Evolutionary conservation across 2,888 invertebrate genomes (phyloP), one percentile per base, ranked within the genome.

Genomic region (Stictocephala bisonia): DNA sequence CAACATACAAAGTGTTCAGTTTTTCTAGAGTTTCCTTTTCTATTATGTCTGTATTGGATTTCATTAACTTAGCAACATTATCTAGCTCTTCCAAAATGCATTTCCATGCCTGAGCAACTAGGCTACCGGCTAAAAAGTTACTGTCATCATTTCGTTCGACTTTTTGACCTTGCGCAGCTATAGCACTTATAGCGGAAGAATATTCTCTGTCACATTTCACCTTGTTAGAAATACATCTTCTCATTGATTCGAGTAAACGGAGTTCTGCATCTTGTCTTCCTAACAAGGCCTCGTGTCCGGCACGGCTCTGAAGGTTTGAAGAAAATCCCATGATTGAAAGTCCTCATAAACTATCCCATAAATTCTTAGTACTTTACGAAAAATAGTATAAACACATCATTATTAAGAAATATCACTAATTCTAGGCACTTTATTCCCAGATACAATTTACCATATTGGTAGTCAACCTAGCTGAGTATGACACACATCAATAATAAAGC

Each of bases 121-220:
- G 80, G 75, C 86, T 87, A 83, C 91, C 91, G 79, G 88, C 87
- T 75, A 92, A 86, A 40, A 27, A 64, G 22, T 2, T 7, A n/a
- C n/a, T n/a, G 81, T 92, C 92, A 80, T 92, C 92, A 81, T 88
- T 87, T 77, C 90, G 88, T 84, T 95, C 94, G 83, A 93, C 90
- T 85, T 95, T 95, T 83, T 93, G 89, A 56, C 94, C 94, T 83
- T 94, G 93, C 68, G 89, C 87, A 48, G 93, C 93, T 24, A 94
- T 91, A n/a, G 92, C 89, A 72, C 90, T 89, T 71, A 97, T 88
- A 11, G 93, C 92, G 40, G 92, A 86, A 1, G 96, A 94, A 84
- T 97, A 97, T 82, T 97, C 96, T 79, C 93, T 88, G 84, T 97
- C 97, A 82, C 93, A 93, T 85, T 96, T 95, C 83, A 96, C 92